These are phyloP conservation scores for Dendronephthya gigantea DNA, from an alignment of 64 coral and sea anemone species.

Conservation along the genomic window DNA sequence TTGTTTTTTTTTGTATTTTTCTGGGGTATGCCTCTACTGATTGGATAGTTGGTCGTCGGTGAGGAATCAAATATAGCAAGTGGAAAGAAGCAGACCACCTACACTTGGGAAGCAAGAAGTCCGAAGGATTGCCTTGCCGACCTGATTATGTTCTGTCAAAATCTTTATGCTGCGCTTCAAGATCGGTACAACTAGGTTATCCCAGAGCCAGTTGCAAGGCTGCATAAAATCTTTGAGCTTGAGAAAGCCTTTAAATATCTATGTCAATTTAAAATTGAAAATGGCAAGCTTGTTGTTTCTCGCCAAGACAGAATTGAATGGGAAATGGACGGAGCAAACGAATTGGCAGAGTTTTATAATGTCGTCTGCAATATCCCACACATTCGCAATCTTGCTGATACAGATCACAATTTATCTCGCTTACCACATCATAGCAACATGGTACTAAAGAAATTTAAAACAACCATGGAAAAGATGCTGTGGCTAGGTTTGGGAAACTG, in stretches of 20 bases:
- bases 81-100: no score
- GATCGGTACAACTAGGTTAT: neutral
- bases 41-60: neutral
- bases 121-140: neutral
- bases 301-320: neutral
- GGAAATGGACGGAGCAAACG: neutral
- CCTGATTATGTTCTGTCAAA: neutral
- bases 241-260: neutral
- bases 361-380: neutral
- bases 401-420: neutral
- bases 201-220: neutral
- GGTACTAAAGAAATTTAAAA: neutral
- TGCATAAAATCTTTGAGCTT: neutral
- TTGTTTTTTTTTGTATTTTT: neutral
- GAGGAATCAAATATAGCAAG: neutral
- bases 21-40: neutral
- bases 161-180: neutral
- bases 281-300: neutral
- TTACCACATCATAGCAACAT: neutral
- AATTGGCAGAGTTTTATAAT: neutral
- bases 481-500: neutral
- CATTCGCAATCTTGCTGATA: neutral
- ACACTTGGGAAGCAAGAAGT: no score
- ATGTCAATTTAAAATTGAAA: neutral
- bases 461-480: neutral